Evolutionary conservation across 2,888 invertebrate species (phyloP).

Genomic region (Phorcus lineatus): DNA sequence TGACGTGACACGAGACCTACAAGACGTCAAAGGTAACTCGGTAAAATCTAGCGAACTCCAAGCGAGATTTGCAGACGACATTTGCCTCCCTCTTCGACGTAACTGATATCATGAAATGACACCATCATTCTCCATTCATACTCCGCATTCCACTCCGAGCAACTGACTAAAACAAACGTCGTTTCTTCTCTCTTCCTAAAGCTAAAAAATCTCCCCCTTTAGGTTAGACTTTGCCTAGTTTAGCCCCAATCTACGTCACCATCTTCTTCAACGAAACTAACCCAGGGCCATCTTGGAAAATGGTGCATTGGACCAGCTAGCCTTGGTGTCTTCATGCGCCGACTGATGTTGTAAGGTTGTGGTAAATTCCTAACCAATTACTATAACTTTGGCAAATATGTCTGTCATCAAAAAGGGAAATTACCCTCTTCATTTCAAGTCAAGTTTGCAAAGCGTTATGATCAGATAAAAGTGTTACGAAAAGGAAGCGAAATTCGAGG

Average conservation of each 20-base stretch:
- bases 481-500: too few relatives aligned
- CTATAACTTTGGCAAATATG: too few relatives aligned
- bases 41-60: too few relatives aligned
- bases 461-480: too few relatives aligned
- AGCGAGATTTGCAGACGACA: too few relatives aligned
- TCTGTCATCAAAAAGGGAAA: too few relatives aligned
- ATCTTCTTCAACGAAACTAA: not conserved
- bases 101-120: not conserved
- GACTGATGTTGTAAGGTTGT: too few relatives aligned
- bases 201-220: not conserved
- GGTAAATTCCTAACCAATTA: too few relatives aligned
- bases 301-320: not conserved
- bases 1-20: not conserved
- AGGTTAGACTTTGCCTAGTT: not conserved
- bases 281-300: slow-evolving; percentile 7
- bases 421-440: too few relatives aligned
- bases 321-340: too few relatives aligned
- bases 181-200: not conserved
- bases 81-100: not conserved
- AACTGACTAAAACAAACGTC: slow-evolving; percentile 8
- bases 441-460: too few relatives aligned
- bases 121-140: slow-evolving; percentile 1
- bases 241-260: not conserved
- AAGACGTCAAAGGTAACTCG: too few relatives aligned
- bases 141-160: not conserved